Evolutionary conservation across 2,113 vertebrate species (phyloP), one percentile per base, ranked within the genome.

Genomic region (Nothobranchius kuhntae): DNA sequence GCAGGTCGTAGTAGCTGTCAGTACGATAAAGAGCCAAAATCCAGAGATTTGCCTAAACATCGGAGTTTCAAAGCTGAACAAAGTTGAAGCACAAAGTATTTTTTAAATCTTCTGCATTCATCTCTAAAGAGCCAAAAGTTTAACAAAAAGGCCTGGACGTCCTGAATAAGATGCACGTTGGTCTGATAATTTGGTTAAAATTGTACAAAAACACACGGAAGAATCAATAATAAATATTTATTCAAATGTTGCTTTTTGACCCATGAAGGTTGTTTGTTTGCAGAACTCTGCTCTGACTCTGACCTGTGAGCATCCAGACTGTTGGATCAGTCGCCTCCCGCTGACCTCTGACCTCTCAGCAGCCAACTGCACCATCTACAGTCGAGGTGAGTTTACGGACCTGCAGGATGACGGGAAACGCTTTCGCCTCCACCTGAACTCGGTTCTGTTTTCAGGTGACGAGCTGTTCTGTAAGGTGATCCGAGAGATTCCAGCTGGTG

Each of bases 391-490:
- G 17, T 13, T 30, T 44, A 17, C 36, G 8, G 1, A 8, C 7
- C 6, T 40, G 38, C 38, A 40, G 38, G 38, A 40, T 9, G 38
- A 9, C 38, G 3, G 14, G 47, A 50, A 2, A 14, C 48, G 3
- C 44, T 11, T 45, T n/a, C 36, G 11, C 17, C n/a, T 5, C 17
- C 55, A 21, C 12, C 55, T 13, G 38, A 42, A 3, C 7, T 4
- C 6, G 30, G 15, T 11, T 24, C 4, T 44, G 6, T 75, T 62
- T 71, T 66, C 89, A 98, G 97, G 91, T 17, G 91, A 93, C 1
- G 80, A 90, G 24, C 80, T 99, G 75, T 98, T 94, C 93, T 98
- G 96, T 84, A 95, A 93, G 81, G 90, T 95, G 38, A 95, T 89
- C 7, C 89, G 83, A 0, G 87, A 91, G 0, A 87, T 98, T 46